Evolutionary conservation across 2,113 vertebrate genomes (phyloP), one percentile per base, ranked within the genome.

Genomic region (Climacteris rufus): DNA sequence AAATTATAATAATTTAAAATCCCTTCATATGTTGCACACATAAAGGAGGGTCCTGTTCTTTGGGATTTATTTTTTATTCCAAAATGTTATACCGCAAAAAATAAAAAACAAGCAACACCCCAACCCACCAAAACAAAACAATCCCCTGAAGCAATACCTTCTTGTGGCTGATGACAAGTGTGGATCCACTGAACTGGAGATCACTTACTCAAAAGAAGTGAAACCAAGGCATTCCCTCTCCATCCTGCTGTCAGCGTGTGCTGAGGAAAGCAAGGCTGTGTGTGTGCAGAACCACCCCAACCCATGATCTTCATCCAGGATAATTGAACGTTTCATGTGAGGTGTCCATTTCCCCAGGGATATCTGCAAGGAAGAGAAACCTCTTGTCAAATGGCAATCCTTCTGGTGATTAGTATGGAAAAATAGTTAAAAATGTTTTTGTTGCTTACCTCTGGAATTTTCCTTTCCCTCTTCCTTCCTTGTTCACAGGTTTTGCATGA

Each of bases 251-350:
- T 20, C 13, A 5, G 2, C 3, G 14, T 6, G 5, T 1, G 1
- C 42, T 0, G 0, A 52, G 23, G 15, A 66, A 4, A 63, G 7
- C 0, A 0, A 50, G 42, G 40, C 20, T 2, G 0, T 0, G 0
- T 17, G 57, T 23, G 10, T 23, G 37, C 27, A 44, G 18, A 37
- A 2, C 47, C 40, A 15, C 6, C 8, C 22, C 42, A 21, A 40
- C 13, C 9, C 31, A 8, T 9, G 15, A 15, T 15, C 44, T 52
- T 44, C 57, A 54, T 0, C 63, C 37, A 53, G 22, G 27, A 72
- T 10, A 13, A 1, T 2, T 9, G 39, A 15, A 3, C 5, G 11
- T 37, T 17, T 19, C 35, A 37, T 54, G 33, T 3, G 7, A 2
- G 1, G 12, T 7, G 20, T 10, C 47, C 10, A 1, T 27, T 74